Percentiles rank a stretch among this genome's conserved stretches.
These are phyloP conservation scores for Pheosia tremula DNA, from an alignment of 2,888 invertebrate species.

Conservation along the genomic window DNA sequence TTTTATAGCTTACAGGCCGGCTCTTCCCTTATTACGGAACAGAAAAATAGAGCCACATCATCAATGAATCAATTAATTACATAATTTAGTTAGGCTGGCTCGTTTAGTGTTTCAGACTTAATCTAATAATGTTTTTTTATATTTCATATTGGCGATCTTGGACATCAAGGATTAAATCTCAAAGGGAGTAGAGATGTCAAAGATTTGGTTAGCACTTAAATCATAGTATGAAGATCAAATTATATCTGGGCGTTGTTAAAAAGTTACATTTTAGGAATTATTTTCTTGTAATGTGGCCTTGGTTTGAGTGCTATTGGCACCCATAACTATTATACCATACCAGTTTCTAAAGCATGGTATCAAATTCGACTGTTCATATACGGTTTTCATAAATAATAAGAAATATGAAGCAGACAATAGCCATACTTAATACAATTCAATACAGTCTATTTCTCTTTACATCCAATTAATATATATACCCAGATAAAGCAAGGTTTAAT, in stretches of 20 bases:
- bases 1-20: slow-evolving; percentile 47
- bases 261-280: no score
- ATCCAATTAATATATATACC: background rate
- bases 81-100: slow-evolving; percentile 22
- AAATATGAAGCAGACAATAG: background rate
- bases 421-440: background rate
- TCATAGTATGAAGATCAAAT: no score
- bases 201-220: no score
- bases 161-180: no score
- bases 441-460: background rate
- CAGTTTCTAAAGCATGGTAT: no score
- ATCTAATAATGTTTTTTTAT: background rate
- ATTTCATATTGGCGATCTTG: background rate
- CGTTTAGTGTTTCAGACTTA: background rate
- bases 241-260: no score
- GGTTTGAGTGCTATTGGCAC: no score
- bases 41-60: slow-evolving; percentile 28
- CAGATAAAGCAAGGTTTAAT: slow-evolving; percentile 14
- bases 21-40: slow-evolving; percentile 34
- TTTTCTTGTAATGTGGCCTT: no score
- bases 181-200: no score
- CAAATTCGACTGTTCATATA: background rate
- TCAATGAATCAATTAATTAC: slow-evolving; percentile 41
- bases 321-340: no score
- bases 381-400: background rate